These are phyloP conservation scores for Barypeithes pellucidus DNA, from an alignment of 2,888 invertebrate genomes.

Conservation along the genomic window DNA sequence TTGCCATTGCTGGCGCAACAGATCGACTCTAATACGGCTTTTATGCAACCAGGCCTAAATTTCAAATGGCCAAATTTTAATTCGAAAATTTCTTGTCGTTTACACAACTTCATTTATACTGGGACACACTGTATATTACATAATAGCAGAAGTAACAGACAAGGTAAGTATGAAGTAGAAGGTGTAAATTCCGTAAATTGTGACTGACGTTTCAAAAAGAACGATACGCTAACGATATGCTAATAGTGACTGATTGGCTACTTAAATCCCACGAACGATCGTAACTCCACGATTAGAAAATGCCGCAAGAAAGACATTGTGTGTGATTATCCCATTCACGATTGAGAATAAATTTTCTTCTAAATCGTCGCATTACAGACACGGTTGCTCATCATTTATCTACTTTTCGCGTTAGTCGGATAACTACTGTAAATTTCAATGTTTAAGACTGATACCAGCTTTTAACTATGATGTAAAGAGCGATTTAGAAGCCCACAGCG, in stretches of 20 bases:
- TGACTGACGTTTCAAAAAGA: slow-evolving; percentile 30
- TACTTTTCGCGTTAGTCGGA: slow-evolving; percentile 43
- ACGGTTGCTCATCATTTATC: slow-evolving; percentile 37
- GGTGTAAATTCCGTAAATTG: slow-evolving; percentile 25
- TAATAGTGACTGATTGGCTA: slow-evolving; percentile 45
- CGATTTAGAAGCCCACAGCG: not conserved
- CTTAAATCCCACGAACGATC: slow-evolving; percentile 46
- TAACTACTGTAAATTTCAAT: slow-evolving; percentile 38
- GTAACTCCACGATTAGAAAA: slow-evolving; percentile 47
- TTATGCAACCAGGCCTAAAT: no score
- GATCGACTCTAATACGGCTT: no score
- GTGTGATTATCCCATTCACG: slow-evolving; percentile 40
- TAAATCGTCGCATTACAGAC: slow-evolving; percentile 46
- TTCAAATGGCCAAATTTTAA: no score
- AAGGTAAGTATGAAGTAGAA: slow-evolving; percentile 11
- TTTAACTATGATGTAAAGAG: slow-evolving; percentile 1
- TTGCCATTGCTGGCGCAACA: no score
- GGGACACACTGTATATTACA: no score
- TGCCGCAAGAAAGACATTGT: slow-evolving; percentile 38
- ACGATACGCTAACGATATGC: slow-evolving; percentile 34
- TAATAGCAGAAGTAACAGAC: not conserved
- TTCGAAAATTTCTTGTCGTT: no score
- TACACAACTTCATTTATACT: no score
- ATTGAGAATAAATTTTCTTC: slow-evolving; percentile 43
- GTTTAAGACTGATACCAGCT: slow-evolving; percentile 11